Conservation (phyloP, 2,888 invertebrate genomes). For the Unio delphinus region DNA sequence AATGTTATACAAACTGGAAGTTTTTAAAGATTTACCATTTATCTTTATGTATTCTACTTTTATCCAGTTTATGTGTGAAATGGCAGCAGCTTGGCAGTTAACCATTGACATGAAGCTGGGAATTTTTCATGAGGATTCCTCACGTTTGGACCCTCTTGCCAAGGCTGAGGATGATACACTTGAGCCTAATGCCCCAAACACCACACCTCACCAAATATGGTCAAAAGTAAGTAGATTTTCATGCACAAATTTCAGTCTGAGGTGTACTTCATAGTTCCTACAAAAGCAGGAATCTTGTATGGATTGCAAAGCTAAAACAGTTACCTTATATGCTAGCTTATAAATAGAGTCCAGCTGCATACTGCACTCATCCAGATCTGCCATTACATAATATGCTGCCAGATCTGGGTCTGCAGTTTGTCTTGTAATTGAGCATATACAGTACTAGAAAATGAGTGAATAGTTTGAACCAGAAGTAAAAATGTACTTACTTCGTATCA, state of each 20-base stretch:
- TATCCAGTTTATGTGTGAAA: slow-evolving; percentile 85
- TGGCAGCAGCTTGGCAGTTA: slow-evolving; percentile 90
- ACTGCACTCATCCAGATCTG: too few relatives aligned
- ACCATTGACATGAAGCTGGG: slow-evolving; percentile 89
- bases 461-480: too few relatives aligned
- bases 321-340: too few relatives aligned
- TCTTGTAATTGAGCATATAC: too few relatives aligned
- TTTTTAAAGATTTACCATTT: not conserved
- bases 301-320: too few relatives aligned
- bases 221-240: slow-evolving; percentile 75
- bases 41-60: not conserved
- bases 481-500: too few relatives aligned
- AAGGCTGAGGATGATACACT: slow-evolving; percentile 87
- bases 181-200: slow-evolving; percentile 86
- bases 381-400: too few relatives aligned
- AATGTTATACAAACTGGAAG: not conserved
- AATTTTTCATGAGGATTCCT: slow-evolving; percentile 82
- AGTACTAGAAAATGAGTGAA: too few relatives aligned
- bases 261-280: too few relatives aligned
- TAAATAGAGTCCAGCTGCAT: too few relatives aligned
- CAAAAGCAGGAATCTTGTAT: too few relatives aligned
- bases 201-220: slow-evolving; percentile 96
- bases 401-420: too few relatives aligned
- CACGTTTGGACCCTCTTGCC: slow-evolving; percentile 87
- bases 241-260: not conserved